phyloP scores from a whole-genome alignment of 2,888 invertebrate genomes.

The Folsomia manolachei region DNA sequence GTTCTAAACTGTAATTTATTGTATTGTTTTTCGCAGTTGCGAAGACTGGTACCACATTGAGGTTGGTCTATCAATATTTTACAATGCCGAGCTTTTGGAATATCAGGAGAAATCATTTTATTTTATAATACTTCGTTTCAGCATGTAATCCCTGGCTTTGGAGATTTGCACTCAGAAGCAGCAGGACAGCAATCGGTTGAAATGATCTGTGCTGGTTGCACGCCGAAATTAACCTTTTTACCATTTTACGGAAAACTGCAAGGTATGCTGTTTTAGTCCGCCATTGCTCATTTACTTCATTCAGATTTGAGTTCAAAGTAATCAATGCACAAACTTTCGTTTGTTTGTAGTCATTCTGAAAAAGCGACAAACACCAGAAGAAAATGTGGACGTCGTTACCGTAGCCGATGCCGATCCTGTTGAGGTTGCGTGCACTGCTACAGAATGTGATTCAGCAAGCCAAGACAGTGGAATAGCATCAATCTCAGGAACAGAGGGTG shows the following conservation, averaged over 20 bases:
- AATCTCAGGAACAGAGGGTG: slow-evolving; percentile 14
- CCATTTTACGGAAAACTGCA: slow-evolving; percentile 63
- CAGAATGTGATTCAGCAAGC: slow-evolving; percentile 16
- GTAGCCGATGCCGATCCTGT: no score
- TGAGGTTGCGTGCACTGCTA: neutral
- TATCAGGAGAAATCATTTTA: no score
- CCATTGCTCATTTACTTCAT: no score
- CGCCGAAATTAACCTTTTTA: slow-evolving; percentile 72
- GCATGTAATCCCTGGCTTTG: slow-evolving; percentile 18
- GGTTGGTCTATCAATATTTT: slow-evolving; percentile 55
- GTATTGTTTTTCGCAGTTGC: slow-evolving; percentile 60
- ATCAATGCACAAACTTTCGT: no score
- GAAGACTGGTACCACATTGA: slow-evolving; percentile 95
- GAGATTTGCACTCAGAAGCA: slow-evolving; percentile 21
- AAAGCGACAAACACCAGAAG: no score
- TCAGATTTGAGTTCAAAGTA: no score
- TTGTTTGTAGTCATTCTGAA: no score
- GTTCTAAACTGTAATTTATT: no score
- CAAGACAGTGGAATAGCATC: slow-evolving; percentile 33
- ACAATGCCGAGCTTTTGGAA: no score
- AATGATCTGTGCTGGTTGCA: slow-evolving; percentile 77
- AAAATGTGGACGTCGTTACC: no score
- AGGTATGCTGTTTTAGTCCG: slow-evolving; percentile 21
- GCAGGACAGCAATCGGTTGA: slow-evolving; percentile 65
- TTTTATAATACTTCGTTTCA: slow-evolving; percentile 6